Conservation (phyloP, 2,888 invertebrate species). For the Notodonta dromedarius region DNA sequence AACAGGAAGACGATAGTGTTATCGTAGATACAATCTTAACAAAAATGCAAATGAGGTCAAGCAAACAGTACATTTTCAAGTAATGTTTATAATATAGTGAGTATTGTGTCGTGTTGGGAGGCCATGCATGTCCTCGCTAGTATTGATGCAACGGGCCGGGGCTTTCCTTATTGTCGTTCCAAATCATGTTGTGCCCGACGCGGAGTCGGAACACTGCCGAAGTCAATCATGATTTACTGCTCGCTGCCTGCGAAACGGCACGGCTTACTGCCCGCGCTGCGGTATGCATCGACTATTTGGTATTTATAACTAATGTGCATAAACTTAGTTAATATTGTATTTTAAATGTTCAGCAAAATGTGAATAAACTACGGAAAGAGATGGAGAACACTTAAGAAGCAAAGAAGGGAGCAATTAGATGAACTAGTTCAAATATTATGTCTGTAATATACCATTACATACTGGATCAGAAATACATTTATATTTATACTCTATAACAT, state of each 20-base stretch:
- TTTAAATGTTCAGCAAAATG: no score
- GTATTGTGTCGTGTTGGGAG: not conserved
- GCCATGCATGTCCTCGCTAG: conserved; percentile 5
- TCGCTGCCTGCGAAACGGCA: conserved; percentile 17
- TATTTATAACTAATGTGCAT: not conserved
- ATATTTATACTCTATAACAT: no score
- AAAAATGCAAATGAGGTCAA: not conserved
- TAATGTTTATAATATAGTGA: not conserved
- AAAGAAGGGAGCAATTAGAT: no score
- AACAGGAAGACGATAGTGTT: not conserved
- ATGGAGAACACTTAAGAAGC: no score
- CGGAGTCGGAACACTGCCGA: conserved; percentile 26
- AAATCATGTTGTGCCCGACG: conserved; percentile 32
- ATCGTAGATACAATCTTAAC: not conserved
- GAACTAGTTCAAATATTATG: no score
- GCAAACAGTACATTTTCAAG: not conserved
- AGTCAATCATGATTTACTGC: conserved; percentile 40
- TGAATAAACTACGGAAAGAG: no score
- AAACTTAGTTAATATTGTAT: no score
- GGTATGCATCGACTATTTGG: not conserved
- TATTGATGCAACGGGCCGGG: conserved; percentile 21
- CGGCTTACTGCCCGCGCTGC: conserved; percentile 23
- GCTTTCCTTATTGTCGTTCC: conserved; percentile 42
- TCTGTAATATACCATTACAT: no score
- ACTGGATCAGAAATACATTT: no score